Evolutionary conservation across 2,113 vertebrate species (phyloP).

Genomic region (Sisor rabdophorus): DNA sequence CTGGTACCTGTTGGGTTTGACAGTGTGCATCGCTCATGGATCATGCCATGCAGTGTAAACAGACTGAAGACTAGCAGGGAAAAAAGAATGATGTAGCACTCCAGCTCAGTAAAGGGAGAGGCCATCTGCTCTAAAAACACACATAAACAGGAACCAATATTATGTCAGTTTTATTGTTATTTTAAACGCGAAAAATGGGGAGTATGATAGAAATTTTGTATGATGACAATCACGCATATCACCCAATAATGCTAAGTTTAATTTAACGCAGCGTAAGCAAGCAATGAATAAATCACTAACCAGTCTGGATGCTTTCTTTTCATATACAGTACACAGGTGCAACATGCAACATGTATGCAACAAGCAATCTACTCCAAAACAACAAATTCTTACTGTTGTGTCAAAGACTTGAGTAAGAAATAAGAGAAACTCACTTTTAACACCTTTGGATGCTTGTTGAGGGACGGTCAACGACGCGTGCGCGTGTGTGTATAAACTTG

Average conservation of each 20-base stretch:
- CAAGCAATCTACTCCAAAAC: not conserved
- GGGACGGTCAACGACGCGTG: not conserved
- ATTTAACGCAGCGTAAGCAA: not conserved
- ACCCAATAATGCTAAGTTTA: not conserved
- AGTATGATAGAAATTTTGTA: not conserved
- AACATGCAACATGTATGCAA: not conserved
- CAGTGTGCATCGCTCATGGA: constrained; percentile 48
- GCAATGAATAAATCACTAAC: constrained; percentile 2
- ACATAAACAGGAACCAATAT: too few relatives aligned
- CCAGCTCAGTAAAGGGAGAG: constrained; percentile 57
- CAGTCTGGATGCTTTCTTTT: not conserved
- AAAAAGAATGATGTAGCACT: constrained; percentile 58
- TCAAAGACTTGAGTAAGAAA: not conserved
- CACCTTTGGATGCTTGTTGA: not conserved
- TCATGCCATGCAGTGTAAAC: constrained; percentile 60
- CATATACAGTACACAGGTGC: not conserved
- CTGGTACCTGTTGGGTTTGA: constrained; percentile 44
- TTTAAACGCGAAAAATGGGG: too few relatives aligned
- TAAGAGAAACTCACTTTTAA: not conserved
- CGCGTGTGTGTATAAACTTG: constrained; percentile 12
- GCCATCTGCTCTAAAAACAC: constrained; percentile 51
- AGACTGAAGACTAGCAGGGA: constrained; percentile 64
- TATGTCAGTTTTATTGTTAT: too few relatives aligned
- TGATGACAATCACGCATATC: not conserved
- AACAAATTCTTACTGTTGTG: not conserved